Percentiles rank a stretch among this genome's conserved stretches.
Evolutionary conservation across 2,888 invertebrate genomes (phyloP).

Genomic region (Morpho helenor): DNA sequence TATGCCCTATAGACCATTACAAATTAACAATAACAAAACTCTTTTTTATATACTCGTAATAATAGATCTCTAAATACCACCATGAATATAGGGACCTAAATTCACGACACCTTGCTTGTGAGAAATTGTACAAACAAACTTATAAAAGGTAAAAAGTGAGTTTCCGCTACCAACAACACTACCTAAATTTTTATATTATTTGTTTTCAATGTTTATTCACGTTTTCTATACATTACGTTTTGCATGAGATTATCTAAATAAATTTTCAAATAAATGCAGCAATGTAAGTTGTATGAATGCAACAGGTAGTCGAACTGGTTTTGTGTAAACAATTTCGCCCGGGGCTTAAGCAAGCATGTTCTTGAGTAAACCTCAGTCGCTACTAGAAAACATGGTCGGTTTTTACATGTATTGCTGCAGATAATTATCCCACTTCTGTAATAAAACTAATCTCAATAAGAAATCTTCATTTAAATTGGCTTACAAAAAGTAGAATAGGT

Average conservation of each 20-base stretch:
- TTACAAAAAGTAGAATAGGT: no score
- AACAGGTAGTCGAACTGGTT: constrained; percentile 27
- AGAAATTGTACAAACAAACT: constrained; percentile 4
- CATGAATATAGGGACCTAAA: no score
- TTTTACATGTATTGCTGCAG: constrained; percentile 10
- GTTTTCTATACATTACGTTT: constrained; percentile 1
- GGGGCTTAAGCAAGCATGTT: constrained; percentile 13
- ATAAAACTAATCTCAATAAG: constrained; percentile 4
- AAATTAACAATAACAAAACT: no score
- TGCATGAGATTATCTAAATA: neutral
- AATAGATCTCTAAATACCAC: no score
- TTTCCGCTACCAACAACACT: constrained; percentile 13
- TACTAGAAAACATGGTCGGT: constrained; percentile 12
- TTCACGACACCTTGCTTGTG: no score
- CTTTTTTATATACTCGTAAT: no score
- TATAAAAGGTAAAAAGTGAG: constrained; percentile 4
- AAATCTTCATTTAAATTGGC: no score
- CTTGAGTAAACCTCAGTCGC: constrained; percentile 2
- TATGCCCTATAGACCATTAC: no score
- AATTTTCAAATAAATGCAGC: constrained; percentile 1
- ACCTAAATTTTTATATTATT: constrained; percentile 8
- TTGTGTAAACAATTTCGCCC: constrained; percentile 22
- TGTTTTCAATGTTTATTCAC: constrained; percentile 2
- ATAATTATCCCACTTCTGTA: constrained; percentile 8
- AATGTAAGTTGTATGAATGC: constrained; percentile 6